Evolutionary conservation across 2,113 vertebrate genomes (phyloP).

Genomic region (Poeciliopsis turrubarensis): DNA sequence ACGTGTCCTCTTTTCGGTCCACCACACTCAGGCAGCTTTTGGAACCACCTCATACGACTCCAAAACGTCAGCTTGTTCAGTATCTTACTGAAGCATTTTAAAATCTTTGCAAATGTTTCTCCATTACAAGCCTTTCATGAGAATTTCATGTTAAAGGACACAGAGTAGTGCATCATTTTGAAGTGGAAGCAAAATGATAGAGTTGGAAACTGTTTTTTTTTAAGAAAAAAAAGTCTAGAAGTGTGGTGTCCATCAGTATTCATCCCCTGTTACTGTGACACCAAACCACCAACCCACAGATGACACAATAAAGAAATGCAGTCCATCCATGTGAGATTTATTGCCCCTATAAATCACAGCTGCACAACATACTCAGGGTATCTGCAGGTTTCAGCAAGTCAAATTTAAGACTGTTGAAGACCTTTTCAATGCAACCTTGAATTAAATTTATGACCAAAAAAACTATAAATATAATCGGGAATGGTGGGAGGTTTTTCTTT

Average conservation of each 20-base stretch:
- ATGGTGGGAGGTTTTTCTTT: no score
- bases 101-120: neutral
- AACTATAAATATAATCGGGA: no score
- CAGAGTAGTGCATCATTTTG: neutral
- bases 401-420: no score
- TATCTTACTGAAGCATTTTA: neutral
- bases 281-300: neutral
- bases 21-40: conserved; percentile 6
- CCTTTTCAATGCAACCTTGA: no score
- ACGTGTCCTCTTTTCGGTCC: conserved; percentile 2
- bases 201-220: neutral
- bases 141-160: neutral
- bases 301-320: neutral
- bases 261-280: neutral
- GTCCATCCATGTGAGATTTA: no score
- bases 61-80: neutral
- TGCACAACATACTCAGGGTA: neutral
- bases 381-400: no score
- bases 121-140: neutral
- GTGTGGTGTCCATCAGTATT: neutral
- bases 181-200: neutral
- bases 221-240: neutral
- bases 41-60: conserved; percentile 1
- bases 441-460: no score
- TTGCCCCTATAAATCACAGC: neutral